A percentile compares a stretch with the other conserved stretches of the same genome.
These are phyloP conservation scores for Bolinopsis microptera DNA, from an alignment of 37 sponge, comb jelly and placozoan species.

Conservation along the genomic window DNA sequence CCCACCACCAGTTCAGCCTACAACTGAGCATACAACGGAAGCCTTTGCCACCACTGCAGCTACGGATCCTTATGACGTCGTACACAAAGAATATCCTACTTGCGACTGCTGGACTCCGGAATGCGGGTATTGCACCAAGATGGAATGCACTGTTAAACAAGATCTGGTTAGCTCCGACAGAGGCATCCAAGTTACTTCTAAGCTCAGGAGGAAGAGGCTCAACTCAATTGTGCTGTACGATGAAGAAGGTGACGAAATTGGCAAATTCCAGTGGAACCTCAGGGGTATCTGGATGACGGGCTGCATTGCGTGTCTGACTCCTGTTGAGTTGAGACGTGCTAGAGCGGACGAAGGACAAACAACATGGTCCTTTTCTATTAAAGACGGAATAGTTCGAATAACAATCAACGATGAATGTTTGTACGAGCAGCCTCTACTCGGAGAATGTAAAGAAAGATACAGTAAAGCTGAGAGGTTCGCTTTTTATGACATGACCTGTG, in stretches of 20 bases:
- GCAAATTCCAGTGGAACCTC: background rate
- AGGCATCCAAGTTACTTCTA: conserved; percentile 3
- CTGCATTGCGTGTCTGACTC: background rate
- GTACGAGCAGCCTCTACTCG: background rate
- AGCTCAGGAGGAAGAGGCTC: background rate
- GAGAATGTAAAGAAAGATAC: background rate
- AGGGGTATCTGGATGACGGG: background rate
- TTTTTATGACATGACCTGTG: background rate
- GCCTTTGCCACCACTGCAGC: background rate
- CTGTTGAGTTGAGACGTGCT: background rate
- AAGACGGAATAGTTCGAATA: background rate
- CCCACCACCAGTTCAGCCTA: background rate
- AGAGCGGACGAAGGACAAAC: background rate
- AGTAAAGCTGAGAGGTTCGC: background rate
- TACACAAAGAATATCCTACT: background rate
- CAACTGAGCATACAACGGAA: no score
- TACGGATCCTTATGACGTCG: background rate
- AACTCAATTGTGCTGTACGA: background rate
- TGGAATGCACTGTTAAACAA: background rate
- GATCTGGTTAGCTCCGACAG: background rate
- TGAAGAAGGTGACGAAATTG: background rate
- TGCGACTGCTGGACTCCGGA: conserved; percentile 18
- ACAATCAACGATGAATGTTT: background rate
- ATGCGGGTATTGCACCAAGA: background rate
- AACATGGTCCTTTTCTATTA: background rate